Evolutionary conservation across 2,797 vertebrate genomes (phyloP).

Genomic region (Sebastes cheni): DNA sequence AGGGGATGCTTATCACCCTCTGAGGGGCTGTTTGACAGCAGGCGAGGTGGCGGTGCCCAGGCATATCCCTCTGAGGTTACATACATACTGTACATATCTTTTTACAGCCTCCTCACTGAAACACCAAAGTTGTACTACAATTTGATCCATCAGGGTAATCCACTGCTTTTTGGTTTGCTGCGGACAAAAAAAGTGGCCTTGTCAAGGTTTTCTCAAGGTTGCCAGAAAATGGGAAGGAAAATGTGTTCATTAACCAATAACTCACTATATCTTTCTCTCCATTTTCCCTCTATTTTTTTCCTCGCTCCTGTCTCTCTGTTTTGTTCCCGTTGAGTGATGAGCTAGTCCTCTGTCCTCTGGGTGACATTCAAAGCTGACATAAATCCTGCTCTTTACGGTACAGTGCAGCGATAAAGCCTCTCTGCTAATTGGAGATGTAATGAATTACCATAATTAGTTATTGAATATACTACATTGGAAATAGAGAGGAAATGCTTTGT

Average conservation of each 20-base stretch:
- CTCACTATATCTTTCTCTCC: constrained; percentile 67
- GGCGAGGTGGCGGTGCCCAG: constrained; percentile 72
- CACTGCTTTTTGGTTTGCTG: background rate
- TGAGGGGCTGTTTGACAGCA: constrained; percentile 87
- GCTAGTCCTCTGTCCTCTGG: constrained; percentile 95
- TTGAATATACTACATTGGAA: constrained; percentile 96
- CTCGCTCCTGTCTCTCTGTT: constrained; percentile 77
- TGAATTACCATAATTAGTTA: constrained; percentile 99
- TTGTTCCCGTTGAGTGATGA: constrained; percentile 95
- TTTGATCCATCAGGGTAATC: constrained; percentile 5
- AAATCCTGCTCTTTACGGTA: constrained; percentile 99
- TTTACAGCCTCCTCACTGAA: constrained; percentile 42
- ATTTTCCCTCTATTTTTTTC: constrained; percentile 66
- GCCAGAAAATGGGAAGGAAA: constrained; percentile 71
- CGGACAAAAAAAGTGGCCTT: constrained; percentile 25
- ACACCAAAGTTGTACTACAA: background rate
- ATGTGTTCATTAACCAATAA: constrained; percentile 67
- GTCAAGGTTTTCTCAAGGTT: constrained; percentile 69
- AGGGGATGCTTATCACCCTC: constrained; percentile 94
- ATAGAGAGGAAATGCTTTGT: constrained; percentile 88
- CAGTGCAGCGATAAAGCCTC: constrained; percentile 96
- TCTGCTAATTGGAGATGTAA: constrained; percentile 99
- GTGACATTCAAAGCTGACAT: constrained; percentile 99
- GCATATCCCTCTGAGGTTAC: constrained; percentile 58
- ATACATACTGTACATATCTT: constrained; percentile 58